phyloP scores from a whole-genome alignment of 2,113 vertebrate genomes.

The Ctenodactylus gundi region DNA sequence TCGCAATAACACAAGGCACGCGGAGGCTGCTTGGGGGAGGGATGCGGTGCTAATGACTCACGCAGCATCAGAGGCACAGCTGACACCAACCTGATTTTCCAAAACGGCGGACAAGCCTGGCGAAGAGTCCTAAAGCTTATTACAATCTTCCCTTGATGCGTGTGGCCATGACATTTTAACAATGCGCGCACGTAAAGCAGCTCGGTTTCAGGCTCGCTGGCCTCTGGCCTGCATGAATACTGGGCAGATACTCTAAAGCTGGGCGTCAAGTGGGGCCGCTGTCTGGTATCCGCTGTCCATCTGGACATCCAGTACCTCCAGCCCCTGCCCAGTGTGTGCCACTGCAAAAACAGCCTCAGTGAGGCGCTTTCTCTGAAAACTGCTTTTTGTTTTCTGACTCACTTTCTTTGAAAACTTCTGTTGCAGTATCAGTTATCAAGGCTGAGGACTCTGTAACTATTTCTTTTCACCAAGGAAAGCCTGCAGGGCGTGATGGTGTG shows the following conservation, averaged over 20 bases:
- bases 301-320: background rate
- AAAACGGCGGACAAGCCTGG: background rate
- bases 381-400: too few species aligned
- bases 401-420: background rate
- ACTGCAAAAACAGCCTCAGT: background rate
- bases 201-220: background rate
- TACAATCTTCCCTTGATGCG: background rate
- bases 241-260: background rate
- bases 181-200: background rate
- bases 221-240: background rate
- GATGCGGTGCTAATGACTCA: background rate
- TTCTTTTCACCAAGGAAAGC: background rate
- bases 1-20: accelerated
- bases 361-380: background rate
- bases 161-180: background rate
- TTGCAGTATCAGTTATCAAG: background rate
- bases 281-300: background rate
- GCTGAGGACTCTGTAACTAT: background rate
- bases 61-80: background rate
- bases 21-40: accelerated
- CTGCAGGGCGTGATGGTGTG: background rate
- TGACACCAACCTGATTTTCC: background rate
- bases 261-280: background rate
- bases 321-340: background rate
- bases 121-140: background rate